Evolutionary conservation across 23 tunicate genomes (phyloP), one percentile per base, ranked within the genome.

Genomic region (Clavelina lepadiformis): DNA sequence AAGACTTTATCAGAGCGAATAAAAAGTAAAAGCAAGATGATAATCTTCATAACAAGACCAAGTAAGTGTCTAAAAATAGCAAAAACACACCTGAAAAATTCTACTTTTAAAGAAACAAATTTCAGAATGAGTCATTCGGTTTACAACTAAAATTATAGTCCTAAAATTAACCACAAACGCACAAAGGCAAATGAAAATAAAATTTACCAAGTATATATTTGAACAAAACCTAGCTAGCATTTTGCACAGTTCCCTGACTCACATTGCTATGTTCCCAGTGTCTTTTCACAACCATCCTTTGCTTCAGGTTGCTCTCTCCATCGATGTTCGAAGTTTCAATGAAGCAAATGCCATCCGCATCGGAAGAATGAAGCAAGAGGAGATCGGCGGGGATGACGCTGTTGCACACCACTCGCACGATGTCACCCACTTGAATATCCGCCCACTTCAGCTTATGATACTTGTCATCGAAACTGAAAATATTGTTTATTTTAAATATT

Each of bases 301-400:
- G 99, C 66, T 94, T 94, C 69, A 94, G 54, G 56, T 94, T 94
- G 21, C 79, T 75, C 66, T 94, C 99, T 18, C 99, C 99, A 58
- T 94, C 99, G 31, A 94, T 75, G 75, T 94, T 86, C 28, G 95
- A 80, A 32, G 99, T 94, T 47, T 94, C 99, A 27, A 94, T 76
- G 85, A 73, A 94, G 51, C 99, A 94, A 7, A 70, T 53, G 5
- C 86, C 94, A 35, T 86, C 76, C 23, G 32, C 68, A 56, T 94
- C 99, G 5, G 99, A 86, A 29, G 92, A 74, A 36, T 86, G 82
- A 2, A 94, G 83, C 24, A 94, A 66, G n/a, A 94, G 80, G 22
- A 94, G 36, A 38, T 94, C 99, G 20, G 99, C 99, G 0, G 99
- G 99, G 19, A 94, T 86, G 46, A 94, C 85, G 33, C 51, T 35